Base-by-base conservation (phyloP, 2,113 vertebrate species). In the Anoplopoma fimbria region DNA sequence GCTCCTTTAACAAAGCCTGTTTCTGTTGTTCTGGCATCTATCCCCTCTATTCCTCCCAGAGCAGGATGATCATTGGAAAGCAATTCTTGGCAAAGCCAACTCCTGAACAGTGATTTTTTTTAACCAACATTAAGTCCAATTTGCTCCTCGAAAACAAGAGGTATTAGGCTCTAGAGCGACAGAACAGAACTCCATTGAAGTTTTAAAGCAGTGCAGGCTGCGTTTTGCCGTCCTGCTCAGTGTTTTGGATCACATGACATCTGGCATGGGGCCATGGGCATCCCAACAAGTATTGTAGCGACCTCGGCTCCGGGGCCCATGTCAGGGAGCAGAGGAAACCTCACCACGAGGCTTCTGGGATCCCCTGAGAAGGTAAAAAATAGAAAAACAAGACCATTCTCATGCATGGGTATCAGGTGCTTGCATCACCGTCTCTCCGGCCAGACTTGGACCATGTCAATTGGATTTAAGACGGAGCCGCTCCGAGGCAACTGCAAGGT, bases 1-100 rank as follows among this genome's bases (percentile, higher is more conserved):
- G 86, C 79, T 93, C 31, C 69, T 89, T 88, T 91, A 94, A 96
- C 92, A 96, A 96, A 97, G 91, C 91, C 95, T 95, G 94, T 95
- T 96, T 96, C 94, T 96, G 96, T 96, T 96, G 95, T 95, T 95
- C 96, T 96, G 95, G 96, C 95, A 94, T 25, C 95, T 89, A 94
- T 95, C 93, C 96, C 94, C 95, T 92, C 94, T 93, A 90, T 93
- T 94, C 88, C 93, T 93, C 91, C 90, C 91, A 69, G 90, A 94
- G 92, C 92, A 87, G 90, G 92, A 81, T 84, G 75, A 87, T 92
- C 94, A 96, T 95, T 96, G 95, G 95, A 95, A 97, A 97, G 94
- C 94, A 94, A 95, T 95, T 95, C 92, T 88, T 88, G 91, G 96
- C 93, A 95, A 95, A 95, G 95, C 94, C 51, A 77, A 79, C 73